phyloP scores from a whole-genome alignment of 2,797 vertebrate genomes.

The Alcedo atthis region DNA sequence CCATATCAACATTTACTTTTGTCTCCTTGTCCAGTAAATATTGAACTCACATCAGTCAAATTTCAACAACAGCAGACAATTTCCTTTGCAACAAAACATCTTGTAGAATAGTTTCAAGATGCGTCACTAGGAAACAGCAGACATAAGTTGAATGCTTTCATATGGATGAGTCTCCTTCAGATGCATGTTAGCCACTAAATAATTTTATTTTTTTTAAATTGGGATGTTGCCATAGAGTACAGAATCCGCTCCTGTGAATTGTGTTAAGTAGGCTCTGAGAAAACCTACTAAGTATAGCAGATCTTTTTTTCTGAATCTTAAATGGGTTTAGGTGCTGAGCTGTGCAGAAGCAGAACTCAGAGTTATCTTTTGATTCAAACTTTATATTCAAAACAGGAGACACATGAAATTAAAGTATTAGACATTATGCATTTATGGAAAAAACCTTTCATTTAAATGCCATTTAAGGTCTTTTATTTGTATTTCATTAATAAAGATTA shows the following conservation, averaged over 20 bases:
- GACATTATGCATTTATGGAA: background rate
- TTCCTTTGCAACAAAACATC: background rate
- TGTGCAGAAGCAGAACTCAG: background rate
- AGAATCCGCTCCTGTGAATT: background rate
- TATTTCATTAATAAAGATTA: background rate
- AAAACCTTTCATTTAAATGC: background rate
- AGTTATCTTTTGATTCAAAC: background rate
- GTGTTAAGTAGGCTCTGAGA: background rate
- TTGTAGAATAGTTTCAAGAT: background rate
- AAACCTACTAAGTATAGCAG: background rate
- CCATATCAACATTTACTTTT: background rate
- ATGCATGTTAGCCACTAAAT: background rate
- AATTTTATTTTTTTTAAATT: background rate
- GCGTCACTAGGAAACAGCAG: background rate
- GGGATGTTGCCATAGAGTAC: background rate
- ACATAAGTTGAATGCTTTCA: background rate
- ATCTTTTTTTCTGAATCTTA: background rate
- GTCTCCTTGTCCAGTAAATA: background rate
- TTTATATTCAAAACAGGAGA: slow-evolving; percentile 13
- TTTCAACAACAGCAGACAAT: background rate
- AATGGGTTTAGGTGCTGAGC: background rate
- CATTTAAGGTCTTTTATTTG: background rate
- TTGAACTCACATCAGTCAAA: background rate
- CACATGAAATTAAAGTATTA: background rate
- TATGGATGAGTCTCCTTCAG: background rate